These are phyloP conservation scores for Eurytoma adleriae DNA, from an alignment of 2,888 invertebrate species.

Conservation along the genomic window DNA sequence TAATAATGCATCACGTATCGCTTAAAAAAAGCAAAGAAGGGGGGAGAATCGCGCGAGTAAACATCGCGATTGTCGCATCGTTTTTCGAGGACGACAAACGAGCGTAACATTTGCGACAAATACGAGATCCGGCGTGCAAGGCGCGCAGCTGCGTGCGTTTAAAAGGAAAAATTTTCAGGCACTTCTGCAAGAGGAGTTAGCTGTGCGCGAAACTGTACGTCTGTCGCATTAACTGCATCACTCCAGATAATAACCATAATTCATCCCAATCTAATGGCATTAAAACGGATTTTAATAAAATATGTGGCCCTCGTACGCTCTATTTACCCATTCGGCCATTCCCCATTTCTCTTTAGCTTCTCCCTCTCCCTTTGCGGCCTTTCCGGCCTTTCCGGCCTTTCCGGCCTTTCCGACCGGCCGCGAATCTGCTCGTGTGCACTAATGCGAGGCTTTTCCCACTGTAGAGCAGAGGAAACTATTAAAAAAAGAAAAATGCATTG, in stretches of 20 bases:
- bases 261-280: constrained; percentile 53
- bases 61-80: constrained; percentile 41
- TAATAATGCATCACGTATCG: no score
- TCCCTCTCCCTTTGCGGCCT: neutral
- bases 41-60: constrained; percentile 26
- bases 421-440: neutral
- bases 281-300: constrained; percentile 57
- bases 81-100: constrained; percentile 18
- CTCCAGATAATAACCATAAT: constrained; percentile 56
- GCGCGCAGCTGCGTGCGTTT: neutral
- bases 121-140: neutral
- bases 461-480: neutral
- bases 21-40: no score
- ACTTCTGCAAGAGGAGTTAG: constrained; percentile 1
- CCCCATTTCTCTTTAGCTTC: neutral
- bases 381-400: no score
- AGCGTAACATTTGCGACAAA: constrained; percentile 23
- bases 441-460: constrained; percentile 15
- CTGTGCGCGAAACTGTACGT: constrained; percentile 34
- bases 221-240: constrained; percentile 54
- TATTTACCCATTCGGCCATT: constrained; percentile 18
- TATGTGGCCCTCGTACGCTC: constrained; percentile 27
- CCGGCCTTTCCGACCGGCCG: neutral
- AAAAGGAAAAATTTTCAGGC: constrained; percentile 14
- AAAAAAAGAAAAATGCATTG: neutral